Conservation (phyloP, 2,113 vertebrate genomes). For the Campylomormyrus tamandua region DNA sequence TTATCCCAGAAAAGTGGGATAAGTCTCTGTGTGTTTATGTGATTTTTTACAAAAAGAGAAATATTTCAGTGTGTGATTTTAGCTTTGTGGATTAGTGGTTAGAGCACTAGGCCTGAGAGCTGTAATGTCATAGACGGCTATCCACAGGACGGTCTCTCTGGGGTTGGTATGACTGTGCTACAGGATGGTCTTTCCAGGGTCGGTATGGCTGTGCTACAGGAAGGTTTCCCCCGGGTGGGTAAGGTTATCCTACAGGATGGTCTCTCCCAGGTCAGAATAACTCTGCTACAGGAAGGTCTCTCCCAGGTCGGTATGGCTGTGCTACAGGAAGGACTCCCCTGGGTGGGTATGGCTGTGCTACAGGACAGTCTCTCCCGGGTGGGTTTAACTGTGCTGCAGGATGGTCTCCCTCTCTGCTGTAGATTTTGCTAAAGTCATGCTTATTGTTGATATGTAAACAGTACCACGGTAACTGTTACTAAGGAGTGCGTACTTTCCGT, state of each 20-base stretch:
- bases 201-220: neutral
- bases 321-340: neutral
- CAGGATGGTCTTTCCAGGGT: neutral
- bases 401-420: neutral
- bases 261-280: neutral
- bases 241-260: neutral
- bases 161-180: neutral
- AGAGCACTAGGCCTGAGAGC: neutral
- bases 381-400: slow-evolving; percentile 18
- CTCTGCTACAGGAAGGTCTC: neutral
- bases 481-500: slow-evolving; percentile 13
- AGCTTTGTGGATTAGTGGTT: neutral
- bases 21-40: neutral
- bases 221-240: neutral
- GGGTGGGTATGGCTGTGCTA: neutral
- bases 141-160: neutral
- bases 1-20: neutral
- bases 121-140: neutral
- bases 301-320: neutral
- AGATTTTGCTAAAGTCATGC: neutral
- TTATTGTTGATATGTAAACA: slow-evolving; percentile 38
- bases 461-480: slow-evolving; percentile 17
- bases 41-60: neutral
- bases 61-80: neutral
- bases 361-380: neutral